Base-by-base conservation (phyloP, 2,113 vertebrate species). In the Turnix velox region DNA sequence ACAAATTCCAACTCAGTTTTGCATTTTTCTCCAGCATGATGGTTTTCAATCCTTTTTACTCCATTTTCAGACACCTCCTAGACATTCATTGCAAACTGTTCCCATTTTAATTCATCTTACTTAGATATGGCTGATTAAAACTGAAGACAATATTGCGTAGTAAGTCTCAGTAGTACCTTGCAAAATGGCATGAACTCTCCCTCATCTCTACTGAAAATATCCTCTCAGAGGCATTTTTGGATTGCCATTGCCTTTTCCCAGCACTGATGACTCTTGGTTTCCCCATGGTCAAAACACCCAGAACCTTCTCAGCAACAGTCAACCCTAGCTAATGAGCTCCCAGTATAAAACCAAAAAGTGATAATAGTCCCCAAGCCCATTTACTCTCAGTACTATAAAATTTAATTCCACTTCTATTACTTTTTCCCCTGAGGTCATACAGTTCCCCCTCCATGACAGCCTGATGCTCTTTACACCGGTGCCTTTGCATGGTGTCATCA, bases 71-170 rank as follows among this genome's bases (percentile, higher is more conserved):
- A 37, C 3, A 68, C 55, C 23, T 90, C 19, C 24, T 66, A 90
- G 48, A 58, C n/a, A 85, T 91, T 80, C 51, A 46, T 5, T 62
- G 52, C 57, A 79, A 72, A 84, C n/a, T 71, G 30, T 19, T 92
- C 24, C 6, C 30, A 66, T 77, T 91, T 59, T 17, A 90, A 85
- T 93, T 85, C 12, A 62, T 73, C 67, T 79, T 91, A 79, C 82
- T 73, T 78, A 85, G 75, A 61, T 58, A 61, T 54, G 74, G 67
- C 75, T 93, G 90, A 90, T 95, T 84, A 90, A 89, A 94, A 83
- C 43, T 51, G 42, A 42, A 66, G 67, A 83, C 30, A 83, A 42
- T 49, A 54, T 22, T 85, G 61, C 57, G 85, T 51, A 54, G 65
- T 58, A 90, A 25, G 33, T 76, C 62, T 91, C 59, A 83, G 49